Evolutionary conservation across 2,797 vertebrate genomes (phyloP).

Genomic region (Rhynchotus rufescens): DNA sequence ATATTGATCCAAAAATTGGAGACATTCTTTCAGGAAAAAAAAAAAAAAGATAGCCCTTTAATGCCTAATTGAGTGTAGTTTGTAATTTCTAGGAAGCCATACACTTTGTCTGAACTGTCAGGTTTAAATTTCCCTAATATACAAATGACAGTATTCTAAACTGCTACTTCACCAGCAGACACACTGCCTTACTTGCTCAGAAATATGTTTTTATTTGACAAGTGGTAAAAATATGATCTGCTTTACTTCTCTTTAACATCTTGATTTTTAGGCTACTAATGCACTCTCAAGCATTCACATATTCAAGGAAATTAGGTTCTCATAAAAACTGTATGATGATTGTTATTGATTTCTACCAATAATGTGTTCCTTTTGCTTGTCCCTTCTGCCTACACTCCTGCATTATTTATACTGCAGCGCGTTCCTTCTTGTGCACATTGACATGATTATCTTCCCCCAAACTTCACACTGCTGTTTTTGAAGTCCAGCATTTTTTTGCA

Average conservation of each 20-base stretch:
- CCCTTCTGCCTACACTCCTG: slow-evolving; percentile 12
- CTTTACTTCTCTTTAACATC: slow-evolving; percentile 12
- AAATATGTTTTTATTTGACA: slow-evolving; percentile 35
- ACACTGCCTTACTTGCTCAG: slow-evolving; percentile 3
- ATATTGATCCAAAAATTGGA: background rate
- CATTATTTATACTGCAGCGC: slow-evolving; percentile 11
- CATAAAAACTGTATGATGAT: background rate
- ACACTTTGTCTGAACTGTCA: background rate
- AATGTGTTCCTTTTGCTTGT: slow-evolving; percentile 4
- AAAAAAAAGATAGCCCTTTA: background rate
- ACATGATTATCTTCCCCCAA: slow-evolving; percentile 10
- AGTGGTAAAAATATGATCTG: slow-evolving; percentile 38
- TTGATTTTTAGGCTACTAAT: slow-evolving; percentile 12
- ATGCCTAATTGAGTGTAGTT: background rate
- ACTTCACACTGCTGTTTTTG: background rate
- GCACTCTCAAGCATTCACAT: background rate
- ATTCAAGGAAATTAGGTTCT: background rate
- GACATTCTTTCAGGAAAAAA: background rate
- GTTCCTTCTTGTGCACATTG: slow-evolving; percentile 39
- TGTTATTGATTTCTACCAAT: slow-evolving; percentile 7
- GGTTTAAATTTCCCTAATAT: background rate
- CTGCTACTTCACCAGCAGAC: slow-evolving; percentile 29
- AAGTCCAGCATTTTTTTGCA: slow-evolving; percentile 25
- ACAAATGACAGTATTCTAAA: background rate
- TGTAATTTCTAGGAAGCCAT: background rate